These are phyloP conservation scores for Shargacucullia verbasci DNA, from an alignment of 2,888 invertebrate genomes.

Conservation along the genomic window DNA sequence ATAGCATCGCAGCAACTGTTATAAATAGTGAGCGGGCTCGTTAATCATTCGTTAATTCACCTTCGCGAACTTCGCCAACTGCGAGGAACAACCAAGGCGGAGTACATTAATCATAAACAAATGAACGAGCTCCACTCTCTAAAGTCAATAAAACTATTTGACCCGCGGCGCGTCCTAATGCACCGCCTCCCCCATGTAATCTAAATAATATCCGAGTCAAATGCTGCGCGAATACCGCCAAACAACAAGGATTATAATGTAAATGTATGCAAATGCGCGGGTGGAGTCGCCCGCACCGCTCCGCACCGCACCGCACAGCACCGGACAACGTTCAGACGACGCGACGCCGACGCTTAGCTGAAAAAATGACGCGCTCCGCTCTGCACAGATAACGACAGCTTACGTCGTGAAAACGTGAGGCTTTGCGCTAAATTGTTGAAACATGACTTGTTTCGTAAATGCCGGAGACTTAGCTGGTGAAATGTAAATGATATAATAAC, in stretches of 20 bases:
- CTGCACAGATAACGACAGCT: slow-evolving; percentile 75
- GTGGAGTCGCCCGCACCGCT: slow-evolving; percentile 50
- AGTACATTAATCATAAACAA: slow-evolving; percentile 54
- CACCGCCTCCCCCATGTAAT: slow-evolving; percentile 48
- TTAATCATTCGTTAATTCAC: slow-evolving; percentile 31
- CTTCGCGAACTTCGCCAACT: slow-evolving; percentile 10
- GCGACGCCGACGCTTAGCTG: slow-evolving; percentile 16
- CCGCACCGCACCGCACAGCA: slow-evolving; percentile 7
- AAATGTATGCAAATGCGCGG: slow-evolving; percentile 81
- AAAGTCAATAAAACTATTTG: slow-evolving; percentile 66
- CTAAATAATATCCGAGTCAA: slow-evolving; percentile 65
- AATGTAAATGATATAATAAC: slow-evolving; percentile 69
- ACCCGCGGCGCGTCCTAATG: slow-evolving; percentile 48
- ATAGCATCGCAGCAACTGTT: slow-evolving; percentile 4
- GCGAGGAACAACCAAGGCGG: slow-evolving; percentile 19
- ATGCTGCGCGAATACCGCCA: slow-evolving; percentile 60
- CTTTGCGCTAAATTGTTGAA: slow-evolving; percentile 74
- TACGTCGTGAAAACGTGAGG: slow-evolving; percentile 77
- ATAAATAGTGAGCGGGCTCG: slow-evolving; percentile 3
- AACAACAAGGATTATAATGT: slow-evolving; percentile 81
- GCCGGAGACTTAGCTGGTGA: slow-evolving; percentile 50
- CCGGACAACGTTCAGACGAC: slow-evolving; percentile 7
- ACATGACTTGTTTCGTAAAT: slow-evolving; percentile 77
- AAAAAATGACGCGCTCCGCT: slow-evolving; percentile 57
- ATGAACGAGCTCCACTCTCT: slow-evolving; percentile 32